Evolutionary conservation across 1,140 invertebrate genomes (phyloP).

Genomic region (Colletes gigas): DNA sequence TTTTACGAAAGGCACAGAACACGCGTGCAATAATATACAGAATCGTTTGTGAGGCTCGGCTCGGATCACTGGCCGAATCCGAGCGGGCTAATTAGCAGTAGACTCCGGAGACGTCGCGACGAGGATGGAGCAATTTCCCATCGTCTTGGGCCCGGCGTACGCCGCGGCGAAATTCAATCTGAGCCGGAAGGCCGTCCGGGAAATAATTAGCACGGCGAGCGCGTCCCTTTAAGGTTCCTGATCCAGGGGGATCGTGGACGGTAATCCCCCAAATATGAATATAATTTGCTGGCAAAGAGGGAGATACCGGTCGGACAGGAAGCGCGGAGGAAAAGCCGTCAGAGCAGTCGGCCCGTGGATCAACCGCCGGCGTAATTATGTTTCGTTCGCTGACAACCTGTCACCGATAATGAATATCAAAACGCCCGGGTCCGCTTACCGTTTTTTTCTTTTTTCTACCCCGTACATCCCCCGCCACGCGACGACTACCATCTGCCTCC

Average conservation of each 20-base stretch:
- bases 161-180: slow-evolving; percentile 75
- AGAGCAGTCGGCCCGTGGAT: slow-evolving; percentile 49
- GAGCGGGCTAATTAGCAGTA: no score
- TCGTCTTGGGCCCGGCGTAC: slow-evolving; percentile 48
- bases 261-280: slow-evolving; percentile 79
- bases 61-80: no score
- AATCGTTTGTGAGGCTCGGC: no score
- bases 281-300: slow-evolving; percentile 74
- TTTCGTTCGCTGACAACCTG: slow-evolving; percentile 62
- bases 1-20: no score
- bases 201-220: slow-evolving; percentile 77
- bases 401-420: slow-evolving; percentile 64
- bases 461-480: not conserved
- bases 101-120: not conserved
- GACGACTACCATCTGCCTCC: not conserved
- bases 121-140: slow-evolving; percentile 63
- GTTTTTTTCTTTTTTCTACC: not conserved
- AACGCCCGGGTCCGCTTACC: slow-evolving; percentile 1
- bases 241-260: slow-evolving; percentile 71
- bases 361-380: slow-evolving; percentile 61
- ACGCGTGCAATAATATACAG: no score
- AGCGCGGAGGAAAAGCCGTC: slow-evolving; percentile 51
- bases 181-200: slow-evolving; percentile 59
- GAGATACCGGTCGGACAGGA: slow-evolving; percentile 42
- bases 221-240: slow-evolving; percentile 75